These are phyloP conservation scores for Zosterops lateralis DNA, from an alignment of 2,113 vertebrate genomes.

Conservation along the genomic window DNA sequence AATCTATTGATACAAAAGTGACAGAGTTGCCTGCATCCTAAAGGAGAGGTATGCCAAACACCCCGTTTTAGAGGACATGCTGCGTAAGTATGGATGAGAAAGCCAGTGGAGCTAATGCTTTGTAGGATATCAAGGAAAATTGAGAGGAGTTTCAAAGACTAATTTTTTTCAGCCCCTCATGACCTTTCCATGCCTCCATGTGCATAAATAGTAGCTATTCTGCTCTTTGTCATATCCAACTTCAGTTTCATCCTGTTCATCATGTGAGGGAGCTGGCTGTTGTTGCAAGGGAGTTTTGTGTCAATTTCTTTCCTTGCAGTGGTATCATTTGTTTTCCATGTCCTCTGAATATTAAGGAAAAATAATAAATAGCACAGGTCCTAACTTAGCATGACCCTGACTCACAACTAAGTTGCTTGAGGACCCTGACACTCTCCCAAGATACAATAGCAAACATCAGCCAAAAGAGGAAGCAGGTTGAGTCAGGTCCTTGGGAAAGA, in stretches of 20 bases:
- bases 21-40: neutral
- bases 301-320: neutral
- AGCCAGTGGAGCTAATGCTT: neutral
- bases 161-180: neutral
- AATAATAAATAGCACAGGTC: neutral
- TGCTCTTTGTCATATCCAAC: neutral
- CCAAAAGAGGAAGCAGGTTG: neutral
- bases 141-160: neutral
- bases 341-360: neutral
- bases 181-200: neutral
- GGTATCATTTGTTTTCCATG: neutral
- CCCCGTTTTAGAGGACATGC: neutral
- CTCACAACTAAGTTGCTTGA: neutral
- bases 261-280: neutral
- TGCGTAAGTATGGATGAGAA: neutral
- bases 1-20: neutral
- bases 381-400: neutral
- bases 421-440: neutral
- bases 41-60: neutral
- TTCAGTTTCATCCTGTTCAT: neutral
- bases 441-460: neutral
- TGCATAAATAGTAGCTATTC: neutral
- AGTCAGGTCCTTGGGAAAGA: neutral
- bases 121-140: neutral
- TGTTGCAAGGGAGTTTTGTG: neutral